Conservation (phyloP, 2,113 vertebrate species). For the Paraplagusia blochii region DNA sequence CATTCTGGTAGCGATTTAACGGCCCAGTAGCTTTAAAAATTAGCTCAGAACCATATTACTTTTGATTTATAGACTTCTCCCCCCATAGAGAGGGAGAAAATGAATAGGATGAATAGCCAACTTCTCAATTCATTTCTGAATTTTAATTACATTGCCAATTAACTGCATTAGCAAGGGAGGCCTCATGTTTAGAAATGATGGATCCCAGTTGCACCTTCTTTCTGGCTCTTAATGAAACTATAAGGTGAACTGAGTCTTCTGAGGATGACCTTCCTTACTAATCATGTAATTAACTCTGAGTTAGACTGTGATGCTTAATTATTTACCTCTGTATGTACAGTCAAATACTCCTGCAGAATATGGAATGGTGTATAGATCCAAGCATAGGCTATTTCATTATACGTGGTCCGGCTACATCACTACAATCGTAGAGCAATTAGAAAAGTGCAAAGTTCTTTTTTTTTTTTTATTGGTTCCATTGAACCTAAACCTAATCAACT, state of each 20-base stretch:
- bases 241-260: constrained; percentile 39
- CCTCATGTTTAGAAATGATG: constrained; percentile 60
- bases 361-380: too few species aligned
- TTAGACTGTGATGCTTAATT: constrained; percentile 49
- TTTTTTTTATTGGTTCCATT: too few species aligned
- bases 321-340: constrained; percentile 47
- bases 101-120: constrained; percentile 63
- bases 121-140: constrained; percentile 63
- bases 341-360: constrained; percentile 25
- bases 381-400: too few species aligned
- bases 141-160: constrained; percentile 72
- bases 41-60: constrained; percentile 58
- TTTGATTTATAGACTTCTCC: constrained; percentile 64
- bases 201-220: constrained; percentile 54
- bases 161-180: constrained; percentile 65
- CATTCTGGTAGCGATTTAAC: constrained; percentile 58
- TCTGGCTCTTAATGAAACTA: constrained; percentile 45
- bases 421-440: too few species aligned
- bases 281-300: constrained; percentile 67
- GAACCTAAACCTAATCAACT: too few species aligned
- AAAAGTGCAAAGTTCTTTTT: too few species aligned
- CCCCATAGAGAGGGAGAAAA: constrained; percentile 43
- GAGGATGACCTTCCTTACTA: constrained; percentile 60
- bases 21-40: constrained; percentile 62
- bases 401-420: too few species aligned